These are phyloP conservation scores for Agapetus fuscipes DNA, from an alignment of 2,888 invertebrate species.

Conservation along the genomic window DNA sequence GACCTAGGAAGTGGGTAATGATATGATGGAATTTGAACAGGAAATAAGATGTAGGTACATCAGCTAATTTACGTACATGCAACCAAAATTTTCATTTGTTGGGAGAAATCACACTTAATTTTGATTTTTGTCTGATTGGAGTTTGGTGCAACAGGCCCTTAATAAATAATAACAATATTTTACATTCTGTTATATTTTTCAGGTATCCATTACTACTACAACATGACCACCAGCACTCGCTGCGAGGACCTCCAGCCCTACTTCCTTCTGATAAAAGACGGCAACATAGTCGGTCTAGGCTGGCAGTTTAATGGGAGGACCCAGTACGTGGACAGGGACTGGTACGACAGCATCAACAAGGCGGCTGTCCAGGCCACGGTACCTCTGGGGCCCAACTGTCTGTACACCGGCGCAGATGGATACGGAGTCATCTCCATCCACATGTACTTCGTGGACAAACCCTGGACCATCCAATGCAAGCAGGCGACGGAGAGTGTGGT, in stretches of 20 bases:
- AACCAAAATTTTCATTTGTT: too few relatives aligned
- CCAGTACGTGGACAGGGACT: slow-evolving; percentile 10
- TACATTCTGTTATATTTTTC: slow-evolving; percentile 3
- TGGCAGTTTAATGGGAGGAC: slow-evolving; percentile 20
- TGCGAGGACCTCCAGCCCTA: slow-evolving; percentile 20
- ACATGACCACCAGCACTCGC: slow-evolving; percentile 14
- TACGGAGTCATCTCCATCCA: slow-evolving; percentile 22
- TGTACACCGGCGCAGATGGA: slow-evolving; percentile 14
- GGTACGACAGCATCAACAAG: slow-evolving; percentile 19
- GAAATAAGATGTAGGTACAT: too few relatives aligned
- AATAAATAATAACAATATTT: too few relatives aligned
- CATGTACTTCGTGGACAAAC: slow-evolving; percentile 21
- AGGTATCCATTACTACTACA: slow-evolving; percentile 23
- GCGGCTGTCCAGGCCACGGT: slow-evolving; percentile 13
- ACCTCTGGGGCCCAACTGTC: slow-evolving; percentile 20
- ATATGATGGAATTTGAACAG: too few relatives aligned
- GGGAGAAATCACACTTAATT: too few relatives aligned
- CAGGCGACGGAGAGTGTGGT: slow-evolving; percentile 17
- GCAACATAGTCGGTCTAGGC: slow-evolving; percentile 19
- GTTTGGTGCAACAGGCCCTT: too few relatives aligned
- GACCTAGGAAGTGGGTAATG: too few relatives aligned
- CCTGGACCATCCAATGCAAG: slow-evolving; percentile 19
- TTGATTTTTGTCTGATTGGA: too few relatives aligned
- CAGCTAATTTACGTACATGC: too few relatives aligned
- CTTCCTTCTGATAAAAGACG: slow-evolving; percentile 19